A percentile compares a stretch with the other conserved stretches of the same genome.
phyloP scores from a whole-genome alignment of 30 jellyfish, hydroid and myxozoan genomes.

The Rhopilema esculentum region DNA sequence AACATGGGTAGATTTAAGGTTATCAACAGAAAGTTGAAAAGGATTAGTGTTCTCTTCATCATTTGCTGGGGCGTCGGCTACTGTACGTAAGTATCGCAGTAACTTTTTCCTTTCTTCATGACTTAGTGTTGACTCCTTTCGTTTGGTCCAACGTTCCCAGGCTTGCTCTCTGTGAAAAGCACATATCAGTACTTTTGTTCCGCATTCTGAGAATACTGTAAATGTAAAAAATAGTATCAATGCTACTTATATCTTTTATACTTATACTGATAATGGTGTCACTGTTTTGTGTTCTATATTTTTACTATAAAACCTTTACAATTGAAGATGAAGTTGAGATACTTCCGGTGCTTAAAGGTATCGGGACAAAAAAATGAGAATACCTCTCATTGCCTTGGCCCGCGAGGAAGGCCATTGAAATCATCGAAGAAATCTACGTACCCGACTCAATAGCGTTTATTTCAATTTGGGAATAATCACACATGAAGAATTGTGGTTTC shows the following conservation, averaged over 20 bases:
- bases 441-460: constrained; percentile 14
- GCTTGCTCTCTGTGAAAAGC: constrained; percentile 59
- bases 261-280: not conserved
- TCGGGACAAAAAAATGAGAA: not conserved
- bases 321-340: not conserved
- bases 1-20: not conserved
- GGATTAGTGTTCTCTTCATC: not conserved
- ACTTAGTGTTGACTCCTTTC: constrained; percentile 31
- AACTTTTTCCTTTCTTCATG: constrained; percentile 20
- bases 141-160: constrained; percentile 61
- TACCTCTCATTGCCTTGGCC: not conserved
- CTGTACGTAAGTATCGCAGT: constrained; percentile 3
- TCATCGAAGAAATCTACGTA: not conserved
- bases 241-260: not conserved
- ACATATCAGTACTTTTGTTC: constrained; percentile 32
- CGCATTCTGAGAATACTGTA: constrained; percentile 20
- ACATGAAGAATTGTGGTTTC: constrained; percentile 18
- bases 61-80: constrained; percentile 47
- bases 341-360: not conserved
- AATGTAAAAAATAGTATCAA: not conserved
- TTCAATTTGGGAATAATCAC: constrained; percentile 8
- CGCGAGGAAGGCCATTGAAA: not conserved
- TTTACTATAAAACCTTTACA: not conserved
- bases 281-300: not conserved
- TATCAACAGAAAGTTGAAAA: not conserved